These are phyloP conservation scores for Rhamnusium bicolor DNA, from an alignment of 2,888 invertebrate genomes.

Conservation along the genomic window DNA sequence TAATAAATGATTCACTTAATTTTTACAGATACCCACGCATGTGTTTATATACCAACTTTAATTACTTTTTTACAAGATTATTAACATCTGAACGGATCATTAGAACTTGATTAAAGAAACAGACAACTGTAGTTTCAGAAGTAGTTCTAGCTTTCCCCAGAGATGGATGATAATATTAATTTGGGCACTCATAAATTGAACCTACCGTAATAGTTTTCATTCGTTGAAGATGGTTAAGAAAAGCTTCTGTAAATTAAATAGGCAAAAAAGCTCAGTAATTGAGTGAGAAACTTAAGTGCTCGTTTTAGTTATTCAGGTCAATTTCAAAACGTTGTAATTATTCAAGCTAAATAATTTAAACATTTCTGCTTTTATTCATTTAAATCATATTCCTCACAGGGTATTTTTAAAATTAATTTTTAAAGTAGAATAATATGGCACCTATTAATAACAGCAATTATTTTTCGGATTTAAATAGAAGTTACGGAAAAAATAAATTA, in stretches of 20 bases:
- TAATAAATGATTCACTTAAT: background rate
- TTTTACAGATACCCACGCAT: background rate
- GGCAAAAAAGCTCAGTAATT: background rate
- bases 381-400: too few relatives aligned
- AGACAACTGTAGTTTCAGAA: slow-evolving; percentile 4
- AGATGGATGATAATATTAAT: slow-evolving; percentile 8
- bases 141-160: background rate
- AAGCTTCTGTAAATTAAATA: background rate
- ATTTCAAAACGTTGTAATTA: background rate
- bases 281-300: background rate
- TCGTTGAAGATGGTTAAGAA: background rate
- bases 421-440: too few relatives aligned
- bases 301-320: background rate
- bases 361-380: background rate
- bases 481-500: too few relatives aligned
- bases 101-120: slow-evolving; percentile 31
- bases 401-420: background rate
- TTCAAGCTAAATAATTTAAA: background rate
- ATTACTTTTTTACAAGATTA: slow-evolving; percentile 13
- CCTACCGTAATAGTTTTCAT: background rate
- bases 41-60: slow-evolving; percentile 7
- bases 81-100: slow-evolving; percentile 27
- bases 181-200: background rate
- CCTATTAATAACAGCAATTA: too few relatives aligned
- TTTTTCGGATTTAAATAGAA: too few relatives aligned